Base-by-base conservation (phyloP, 2,888 invertebrate species). In the Marronus borbonicus region DNA sequence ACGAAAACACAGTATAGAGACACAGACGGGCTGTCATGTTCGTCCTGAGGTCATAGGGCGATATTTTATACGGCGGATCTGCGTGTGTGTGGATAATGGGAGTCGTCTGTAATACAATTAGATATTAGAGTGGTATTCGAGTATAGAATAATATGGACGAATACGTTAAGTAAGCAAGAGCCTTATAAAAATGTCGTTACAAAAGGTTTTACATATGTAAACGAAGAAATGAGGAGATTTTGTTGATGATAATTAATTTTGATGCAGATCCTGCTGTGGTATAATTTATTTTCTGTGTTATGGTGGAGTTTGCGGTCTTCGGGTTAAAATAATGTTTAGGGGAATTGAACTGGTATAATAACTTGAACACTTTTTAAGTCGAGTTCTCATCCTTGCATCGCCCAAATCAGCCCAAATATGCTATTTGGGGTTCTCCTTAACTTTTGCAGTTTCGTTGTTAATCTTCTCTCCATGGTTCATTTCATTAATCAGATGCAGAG, bases 41-140 rank as follows among this genome's bases (percentile, higher is more conserved):
- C 44, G 24, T 66, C 17, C 17, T 17, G 36, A 66, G n/a, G 65
- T 66, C 65, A 44, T 44, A 66, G 60, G 60, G 60, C 60, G 60
- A 60, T 60, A 60, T 24, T 60, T 60, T 60, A 60, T 60, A 60
- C 7, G 28, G 24, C 60, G 12, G 20, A 52, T 52, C 17, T 24
- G 24, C 52, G 52, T 17, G 52, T 58, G 58, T 60, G 20, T 60
- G 60, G n/a, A 60, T 60, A 60, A 60, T 60, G 28, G 60, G 12
- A 60, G 60, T 52, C 52, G 60, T 24, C 10, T 12, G 20, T 60
- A 12, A 60, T 60, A n/a, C 60, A 24, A 60, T 20, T 60, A 52
- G n/a, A 60, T 60, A 60, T 24, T 60, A 60, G 60, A 60, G 28
- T 24, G 10, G 60, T 17, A 20, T 24, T 60, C 10, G 2, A 10